Evolutionary conservation across 1,140 invertebrate species (phyloP), one percentile per base, ranked within the genome.

Genomic region (Phocides pigmalion): DNA sequence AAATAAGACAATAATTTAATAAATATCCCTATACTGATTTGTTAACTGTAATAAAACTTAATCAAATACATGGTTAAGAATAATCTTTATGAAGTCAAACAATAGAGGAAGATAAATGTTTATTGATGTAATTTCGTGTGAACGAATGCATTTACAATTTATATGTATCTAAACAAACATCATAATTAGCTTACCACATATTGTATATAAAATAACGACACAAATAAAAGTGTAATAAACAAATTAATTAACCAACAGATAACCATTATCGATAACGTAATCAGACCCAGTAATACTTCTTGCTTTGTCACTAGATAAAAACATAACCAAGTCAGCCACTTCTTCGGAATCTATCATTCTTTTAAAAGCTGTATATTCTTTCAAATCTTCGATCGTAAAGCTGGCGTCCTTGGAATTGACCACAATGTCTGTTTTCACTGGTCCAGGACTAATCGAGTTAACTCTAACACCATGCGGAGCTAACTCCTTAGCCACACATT

Each of bases 201-300:
- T 5, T 22, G 20, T 22, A 5, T 22, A 22, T 22, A 22, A 3
- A 22, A 2, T 22, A 22, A 22, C 5, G 2, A 22, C n/a, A 22
- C 20, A 28, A 28, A 28, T 28, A 4, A n/a, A n/a, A n/a, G 22
- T 22, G 22, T 22, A 22, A 22, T 0, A 35, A 11, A 35, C n/a
- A 35, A 35, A 2, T 20, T 22, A 50, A 14, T 28, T 37, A 42
- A 56, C 42, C 15, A 65, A 35, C 28, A 68, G 51, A 39, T 62
- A 51, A 0, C 54, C 5, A 68, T 74, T 19, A 19, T 91, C 79
- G 72, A 95, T 51, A 15, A 51, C 96, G 63, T 94, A 79, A 11
- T 92, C 79, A 0, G 92, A 92, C 16, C 94, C 87, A 63, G 74
- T 77, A n/a, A 77, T 59, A 15, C 71, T 61, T 39, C 56, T 67